phyloP scores from a whole-genome alignment of 23 tunicate species.

The Diplosoma virens region DNA sequence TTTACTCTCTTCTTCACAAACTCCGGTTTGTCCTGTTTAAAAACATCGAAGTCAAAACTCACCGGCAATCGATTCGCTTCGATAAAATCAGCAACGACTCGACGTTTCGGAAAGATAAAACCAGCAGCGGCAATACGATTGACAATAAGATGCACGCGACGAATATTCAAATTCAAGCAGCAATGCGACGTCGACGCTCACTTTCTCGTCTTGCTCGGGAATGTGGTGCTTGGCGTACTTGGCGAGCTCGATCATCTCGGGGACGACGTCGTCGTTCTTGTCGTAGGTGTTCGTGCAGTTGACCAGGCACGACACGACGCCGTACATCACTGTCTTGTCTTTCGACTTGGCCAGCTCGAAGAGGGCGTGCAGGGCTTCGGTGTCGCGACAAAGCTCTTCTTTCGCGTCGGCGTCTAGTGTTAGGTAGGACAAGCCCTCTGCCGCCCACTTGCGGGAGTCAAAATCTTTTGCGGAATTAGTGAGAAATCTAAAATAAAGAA shows the following conservation, averaged over 20 bases:
- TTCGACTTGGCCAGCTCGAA: constrained; percentile 77
- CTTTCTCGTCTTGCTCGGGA: constrained; percentile 95
- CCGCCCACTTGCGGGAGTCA: constrained; percentile 94
- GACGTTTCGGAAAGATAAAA: too few relatives aligned
- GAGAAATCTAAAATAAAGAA: constrained; percentile 42
- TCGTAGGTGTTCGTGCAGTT: constrained; percentile 95
- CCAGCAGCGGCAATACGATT: too few relatives aligned
- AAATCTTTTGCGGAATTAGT: constrained; percentile 70
- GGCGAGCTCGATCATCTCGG: constrained; percentile 96
- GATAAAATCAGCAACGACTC: not conserved
- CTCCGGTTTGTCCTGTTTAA: constrained; percentile 86
- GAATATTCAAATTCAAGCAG: too few relatives aligned
- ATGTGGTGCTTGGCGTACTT: constrained; percentile 96
- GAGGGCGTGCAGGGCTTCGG: constrained; percentile 69
- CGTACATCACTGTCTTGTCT: constrained; percentile 94
- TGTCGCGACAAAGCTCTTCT: constrained; percentile 82
- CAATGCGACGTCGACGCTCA: too few relatives aligned
- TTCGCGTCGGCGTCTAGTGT: constrained; percentile 96
- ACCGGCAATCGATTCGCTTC: too few relatives aligned
- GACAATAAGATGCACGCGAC: too few relatives aligned
- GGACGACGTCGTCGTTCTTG: constrained; percentile 81
- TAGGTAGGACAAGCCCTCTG: constrained; percentile 88
- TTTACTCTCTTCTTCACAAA: constrained; percentile 49
- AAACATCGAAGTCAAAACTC: too few relatives aligned
- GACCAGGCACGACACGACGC: constrained; percentile 87